Evolutionary conservation across 2,797 vertebrate genomes (phyloP).

Genomic region (Aeoliscus strigatus): DNA sequence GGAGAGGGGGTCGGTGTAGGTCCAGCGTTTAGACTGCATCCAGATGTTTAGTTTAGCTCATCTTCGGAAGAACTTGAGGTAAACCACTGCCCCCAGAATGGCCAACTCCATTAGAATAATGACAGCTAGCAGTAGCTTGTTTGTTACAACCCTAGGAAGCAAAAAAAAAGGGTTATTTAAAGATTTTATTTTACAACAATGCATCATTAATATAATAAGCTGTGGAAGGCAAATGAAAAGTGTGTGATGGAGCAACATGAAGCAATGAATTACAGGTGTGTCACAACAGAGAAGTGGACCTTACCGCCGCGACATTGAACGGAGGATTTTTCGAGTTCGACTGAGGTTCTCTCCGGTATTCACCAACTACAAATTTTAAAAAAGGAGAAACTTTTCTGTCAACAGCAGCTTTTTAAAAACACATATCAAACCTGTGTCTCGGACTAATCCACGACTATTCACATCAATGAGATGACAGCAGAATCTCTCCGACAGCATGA

Average conservation of each 20-base stretch:
- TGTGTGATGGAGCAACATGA: too few species aligned
- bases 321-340: conserved; percentile 88
- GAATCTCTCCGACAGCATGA: background rate
- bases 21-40: conserved; percentile 4
- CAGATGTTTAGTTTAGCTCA: background rate
- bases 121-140: conserved; percentile 87
- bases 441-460: too few species aligned
- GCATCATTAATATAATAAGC: too few species aligned
- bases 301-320: conserved; percentile 91
- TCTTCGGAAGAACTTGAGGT: conserved; percentile 90
- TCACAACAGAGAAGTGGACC: background rate
- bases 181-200: too few species aligned
- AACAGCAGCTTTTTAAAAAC: conserved; percentile 5
- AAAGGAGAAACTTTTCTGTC: too few species aligned
- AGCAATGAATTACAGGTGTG: too few species aligned
- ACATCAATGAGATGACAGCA: too few species aligned
- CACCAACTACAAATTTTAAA: conserved; percentile 78
- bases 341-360: conserved; percentile 92
- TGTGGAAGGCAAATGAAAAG: too few species aligned
- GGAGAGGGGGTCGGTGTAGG: background rate
- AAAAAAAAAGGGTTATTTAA: too few species aligned
- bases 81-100: conserved; percentile 89
- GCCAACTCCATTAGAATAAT: conserved; percentile 91
- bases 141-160: conserved; percentile 83
- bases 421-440: too few species aligned